Base-by-base conservation (phyloP, 2,113 vertebrate genomes). In the Ailurus styani region DNA sequence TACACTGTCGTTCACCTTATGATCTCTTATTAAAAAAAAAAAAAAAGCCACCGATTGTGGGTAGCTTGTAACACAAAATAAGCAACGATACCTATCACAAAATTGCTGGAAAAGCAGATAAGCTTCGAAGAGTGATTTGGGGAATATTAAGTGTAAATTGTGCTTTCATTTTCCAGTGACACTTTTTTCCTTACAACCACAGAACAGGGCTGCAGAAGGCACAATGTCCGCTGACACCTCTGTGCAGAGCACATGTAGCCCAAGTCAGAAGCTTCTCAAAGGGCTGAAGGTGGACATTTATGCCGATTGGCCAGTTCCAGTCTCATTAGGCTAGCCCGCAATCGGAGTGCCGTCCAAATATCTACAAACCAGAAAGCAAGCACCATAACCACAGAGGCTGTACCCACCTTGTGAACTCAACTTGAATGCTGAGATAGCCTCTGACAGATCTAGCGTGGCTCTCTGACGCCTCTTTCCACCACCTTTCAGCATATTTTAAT, bases 101-200 rank as follows among this genome's bases (percentile, higher is more conserved):
- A 97, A 96, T 97, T 96, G 79, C 90, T 88, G 87, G 84, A 40
- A 97, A 98, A 62, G 83, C 45, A 97, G 97, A 96, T 94, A 96
- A 97, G 96, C 79, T 72, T 82, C 2, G 0, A 60, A 82, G 75
- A 84, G 68, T 93, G 91, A 97, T 96, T 93, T 87, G 68, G 31
- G 40, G 52, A 97, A 95, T 96, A 90, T 78, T 87, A 90, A 96
- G 84, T 55, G 11, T 92, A 82, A 97, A 97, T 73, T 85, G 29
- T n/a, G 27, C 57, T 85, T 96, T 87, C 20, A 27, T 93, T 89
- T 96, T 54, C 72, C 27, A 85, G 91, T 57, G 45, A 68, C 47
- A 87, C 62, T 91, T 91, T 62, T 87, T 78, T 47, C 73, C 83
- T 90, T 54, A 23, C 20, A 78, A 64, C 45, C 34, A 17, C 45